Evolutionary conservation across 2,113 vertebrate genomes (phyloP), one percentile per base, ranked within the genome.

Genomic region (Condylura cristata): DNA sequence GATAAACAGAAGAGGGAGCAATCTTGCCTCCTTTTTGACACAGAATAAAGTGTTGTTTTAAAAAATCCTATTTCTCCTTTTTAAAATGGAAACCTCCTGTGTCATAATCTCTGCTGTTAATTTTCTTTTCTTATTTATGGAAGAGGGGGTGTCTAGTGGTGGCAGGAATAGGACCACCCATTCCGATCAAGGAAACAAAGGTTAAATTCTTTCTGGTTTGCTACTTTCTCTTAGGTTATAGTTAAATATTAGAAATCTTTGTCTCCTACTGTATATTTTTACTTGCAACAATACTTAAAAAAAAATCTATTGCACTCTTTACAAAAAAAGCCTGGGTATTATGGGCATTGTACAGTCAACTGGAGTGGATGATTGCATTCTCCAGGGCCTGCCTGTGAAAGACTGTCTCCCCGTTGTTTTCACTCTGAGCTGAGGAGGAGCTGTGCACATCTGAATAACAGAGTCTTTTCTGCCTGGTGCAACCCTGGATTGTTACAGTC

Each of bases 401-500:
- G 97, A 98, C 96, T 97, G 98, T 97, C 98, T 96, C 96, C 96
- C 98, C 97, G 98, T 98, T 98, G 97, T 97, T 98, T 98, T 98
- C 97, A 94, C 97, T 98, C 97, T 51, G 91, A 90, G 95, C 97
- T 0, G 76, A 79, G 98, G 82, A 98, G 97, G 98, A 98, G 96
- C 98, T 96, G 93, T 76, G 97, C 98, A 98, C 98, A 93, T 98
- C 97, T 98, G 98, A 99, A 99, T 98, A 98, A 98, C 97, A 76
- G 97, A 94, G 97, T 96, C 97, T 97, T 98, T 98, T 98, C 97
- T 98, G 98, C 98, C 97, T 97, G 98, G 98, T 99, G 98, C 99
- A 99, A 98, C 98, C 98, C 98, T n/a, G 97, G 98, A 98, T 99
- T 99, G 98, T 99, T 99, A 98, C 99, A 99, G 98, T 99, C 98